Evolutionary conservation across 2,888 invertebrate species (phyloP).

Genomic region (Pasiphila rectangulata): DNA sequence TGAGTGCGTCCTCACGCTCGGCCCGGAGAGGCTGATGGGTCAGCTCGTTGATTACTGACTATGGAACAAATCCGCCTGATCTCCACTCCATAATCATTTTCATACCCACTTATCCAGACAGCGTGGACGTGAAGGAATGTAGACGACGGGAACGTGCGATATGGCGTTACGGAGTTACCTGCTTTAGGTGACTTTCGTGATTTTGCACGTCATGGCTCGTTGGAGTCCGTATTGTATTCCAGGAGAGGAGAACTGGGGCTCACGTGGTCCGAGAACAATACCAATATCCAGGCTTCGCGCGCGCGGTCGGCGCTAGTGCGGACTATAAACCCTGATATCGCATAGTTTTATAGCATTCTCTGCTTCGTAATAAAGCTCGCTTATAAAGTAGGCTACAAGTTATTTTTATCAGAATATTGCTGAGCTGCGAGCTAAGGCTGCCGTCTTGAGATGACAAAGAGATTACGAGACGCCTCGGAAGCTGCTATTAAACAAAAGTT

Average conservation of each 20-base stretch:
- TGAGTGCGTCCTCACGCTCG: background rate
- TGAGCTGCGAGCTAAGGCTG: slow-evolving; percentile 2
- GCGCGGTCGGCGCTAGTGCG: background rate
- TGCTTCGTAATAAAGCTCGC: background rate
- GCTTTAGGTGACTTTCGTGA: background rate
- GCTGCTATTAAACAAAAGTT: slow-evolving; percentile 15
- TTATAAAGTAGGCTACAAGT: background rate
- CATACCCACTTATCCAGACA: slow-evolving; percentile 1
- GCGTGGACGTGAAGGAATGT: background rate
- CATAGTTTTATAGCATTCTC: background rate
- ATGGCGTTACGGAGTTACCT: background rate
- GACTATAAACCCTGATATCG: background rate
- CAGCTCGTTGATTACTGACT: slow-evolving; percentile 11
- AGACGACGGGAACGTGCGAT: background rate
- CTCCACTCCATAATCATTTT: slow-evolving; percentile 1
- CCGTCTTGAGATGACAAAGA: slow-evolving; percentile 5
- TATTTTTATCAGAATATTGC: slow-evolving; percentile 2
- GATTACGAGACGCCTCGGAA: slow-evolving; percentile 11
- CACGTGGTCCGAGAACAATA: too few relatives aligned
- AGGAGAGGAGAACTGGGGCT: too few relatives aligned
- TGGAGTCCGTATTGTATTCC: too few relatives aligned
- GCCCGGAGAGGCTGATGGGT: slow-evolving; percentile 8
- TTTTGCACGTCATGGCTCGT: too few relatives aligned
- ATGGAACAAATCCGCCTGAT: slow-evolving; percentile 17
- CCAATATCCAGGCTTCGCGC: too few relatives aligned